phyloP scores from a whole-genome alignment of 2,888 invertebrate genomes.

The Sycophila texana region DNA sequence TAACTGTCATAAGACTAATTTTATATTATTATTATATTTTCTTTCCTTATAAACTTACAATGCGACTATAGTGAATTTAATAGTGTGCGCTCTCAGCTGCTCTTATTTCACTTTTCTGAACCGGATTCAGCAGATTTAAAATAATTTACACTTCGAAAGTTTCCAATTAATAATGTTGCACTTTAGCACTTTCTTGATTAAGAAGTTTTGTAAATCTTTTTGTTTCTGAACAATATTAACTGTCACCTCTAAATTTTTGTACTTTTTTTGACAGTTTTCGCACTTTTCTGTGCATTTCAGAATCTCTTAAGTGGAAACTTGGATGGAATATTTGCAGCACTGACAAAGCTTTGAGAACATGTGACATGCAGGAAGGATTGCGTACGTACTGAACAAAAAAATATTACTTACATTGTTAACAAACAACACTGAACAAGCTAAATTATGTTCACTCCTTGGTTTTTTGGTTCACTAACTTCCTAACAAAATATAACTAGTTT shows the following conservation, averaged over 20 bases:
- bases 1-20: too few relatives aligned
- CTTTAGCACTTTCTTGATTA: conserved; percentile 20
- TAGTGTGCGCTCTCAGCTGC: too few relatives aligned
- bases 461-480: too few relatives aligned
- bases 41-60: too few relatives aligned
- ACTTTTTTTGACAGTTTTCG: conserved; percentile 25
- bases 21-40: too few relatives aligned
- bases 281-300: conserved; percentile 48
- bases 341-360: conserved; percentile 18
- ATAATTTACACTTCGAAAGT: not conserved
- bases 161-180: conserved; percentile 10
- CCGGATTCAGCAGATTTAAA: not conserved
- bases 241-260: not conserved
- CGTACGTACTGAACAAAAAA: conserved; percentile 23
- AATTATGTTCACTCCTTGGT: too few relatives aligned
- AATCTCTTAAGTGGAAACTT: conserved; percentile 11
- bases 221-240: not conserved
- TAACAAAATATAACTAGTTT: too few relatives aligned
- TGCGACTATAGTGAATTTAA: too few relatives aligned
- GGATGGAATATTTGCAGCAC: conserved; percentile 31
- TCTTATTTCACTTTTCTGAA: not conserved
- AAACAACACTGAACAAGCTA: not conserved
- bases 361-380: conserved; percentile 24
- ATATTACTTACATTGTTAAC: not conserved
- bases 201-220: conserved; percentile 7